Evolutionary conservation across 2,888 invertebrate species (phyloP), one percentile per base, ranked within the genome.

Genomic region (Nomada lathburiana): DNA sequence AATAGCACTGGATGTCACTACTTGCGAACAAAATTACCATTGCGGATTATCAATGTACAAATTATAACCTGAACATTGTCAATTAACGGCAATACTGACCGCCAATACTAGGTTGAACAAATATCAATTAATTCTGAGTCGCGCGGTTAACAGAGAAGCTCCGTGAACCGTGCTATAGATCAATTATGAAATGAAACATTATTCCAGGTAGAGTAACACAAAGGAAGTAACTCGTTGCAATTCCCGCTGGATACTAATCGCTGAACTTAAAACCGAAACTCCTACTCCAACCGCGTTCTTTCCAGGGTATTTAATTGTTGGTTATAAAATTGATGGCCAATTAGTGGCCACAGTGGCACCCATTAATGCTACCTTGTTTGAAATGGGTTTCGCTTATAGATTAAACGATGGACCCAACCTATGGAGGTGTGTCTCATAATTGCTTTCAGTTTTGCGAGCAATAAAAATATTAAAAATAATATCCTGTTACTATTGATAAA

Each of bases 241-340:
- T 59, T 68, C 50, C 20, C 13, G 23, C 18, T n/a, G 29, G 36
- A 64, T 29, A 52, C 60, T 62, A 77, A 71, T 64, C 50, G n/a
- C 10, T 4, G 36, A 53, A n/a, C 20, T 47, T 72, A 44, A 10
- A 50, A 13, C 53, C 52, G 16, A 53, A 60, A 65, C 11, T 53
- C 42, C 23, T 29, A 29, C 36, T 36, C 7, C 7, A 36, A 29
- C 23, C n/a, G 1, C 11, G 2, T 44, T 64, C 52, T 42, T 53
- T 9, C 18, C 13, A 1, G 23, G 11, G 20, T 20, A 23, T 44
- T 60, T 80, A 80, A 80, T 80, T 62, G 60, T 36, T 47, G 71
- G 60, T 71, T 78, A 62, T 62, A 62, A 67, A 78, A 67, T 60
- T 53, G 53, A 80, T 65, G 70, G 47, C 71, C 80, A 77, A 64